Evolutionary conservation across 2,113 vertebrate species (phyloP), one percentile per base, ranked within the genome.

Genomic region (Brachyhypopomus occidentalis): DNA sequence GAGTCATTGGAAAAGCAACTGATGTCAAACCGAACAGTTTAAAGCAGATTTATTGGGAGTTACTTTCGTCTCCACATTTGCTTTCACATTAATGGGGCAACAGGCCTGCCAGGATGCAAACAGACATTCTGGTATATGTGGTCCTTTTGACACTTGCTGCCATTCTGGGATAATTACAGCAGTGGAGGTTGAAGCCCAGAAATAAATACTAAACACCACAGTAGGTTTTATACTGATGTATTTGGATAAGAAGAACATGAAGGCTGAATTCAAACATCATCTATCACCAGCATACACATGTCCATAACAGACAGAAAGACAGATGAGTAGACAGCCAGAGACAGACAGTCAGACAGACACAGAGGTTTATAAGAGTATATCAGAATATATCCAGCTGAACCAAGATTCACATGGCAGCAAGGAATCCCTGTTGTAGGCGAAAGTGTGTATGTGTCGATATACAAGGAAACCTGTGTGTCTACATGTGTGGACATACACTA

Each of bases 1-100:
- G 58, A 72, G 67, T 30, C 66, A 75, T 66, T 58, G 45, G 58
- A 79, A 85, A 79, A 82, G 22, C 27, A 25, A 70, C 34, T 45
- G 16, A 60, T 59, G 80, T 72, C 64, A 79, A 22, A 3, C 1
- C 55, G 9, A 72, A 52, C 17, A 23, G 64, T 81, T 75, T 66
- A 79, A 36, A 74, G 48, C 48, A 8, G 72, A 69, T 78, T 60
- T 52, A 30, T 23, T 38, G 17, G 5, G 38, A 77, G 55, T 64
- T 30, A 67, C 20, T n/a, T 38, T 60, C 72, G 55, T 45, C 22
- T 36, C 60, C 16, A 63, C 64, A 76, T 67, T 27, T 78, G 64
- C 30, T 60, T 45, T 71, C 23, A 64, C 48, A 67, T 69, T 52
- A 75, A 78, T 79, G 62, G 70, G 19, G 58, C 23, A 34, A 41